phyloP scores from a whole-genome alignment of 2,797 vertebrate genomes.

The Hydrophis major region DNA sequence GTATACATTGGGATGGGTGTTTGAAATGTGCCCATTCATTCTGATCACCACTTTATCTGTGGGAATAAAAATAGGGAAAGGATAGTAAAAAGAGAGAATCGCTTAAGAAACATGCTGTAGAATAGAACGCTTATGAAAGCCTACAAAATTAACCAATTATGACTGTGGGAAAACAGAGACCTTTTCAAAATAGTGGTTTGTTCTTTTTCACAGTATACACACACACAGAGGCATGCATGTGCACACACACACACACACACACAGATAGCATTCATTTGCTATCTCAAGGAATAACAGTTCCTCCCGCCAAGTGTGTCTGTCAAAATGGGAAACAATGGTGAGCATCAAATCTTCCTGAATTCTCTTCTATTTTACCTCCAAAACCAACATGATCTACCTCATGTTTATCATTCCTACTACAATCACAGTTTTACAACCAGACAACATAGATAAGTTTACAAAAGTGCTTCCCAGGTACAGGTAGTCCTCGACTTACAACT shows the following conservation, averaged over 20 bases:
- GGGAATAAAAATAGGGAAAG: not conserved
- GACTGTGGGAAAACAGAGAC: not conserved
- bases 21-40: conserved; percentile 77
- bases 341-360: not conserved
- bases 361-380: not conserved
- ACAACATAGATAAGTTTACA: conserved; percentile 1
- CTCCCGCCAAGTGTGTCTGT: not conserved
- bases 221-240: not conserved
- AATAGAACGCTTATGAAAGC: not conserved
- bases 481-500: not conserved
- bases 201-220: not conserved
- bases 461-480: not conserved
- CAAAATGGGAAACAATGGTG: not conserved
- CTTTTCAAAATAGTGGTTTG: not conserved
- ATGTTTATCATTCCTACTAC: not conserved
- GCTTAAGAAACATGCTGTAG: not conserved
- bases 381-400: not conserved
- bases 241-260: not conserved
- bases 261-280: not conserved
- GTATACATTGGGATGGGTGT: conserved; percentile 61
- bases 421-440: not conserved
- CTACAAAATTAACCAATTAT: not conserved
- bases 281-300: not conserved
- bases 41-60: conserved; percentile 21
- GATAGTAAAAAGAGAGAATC: not conserved